A percentile compares a stretch with the other conserved stretches of the same genome.
phyloP scores from a whole-genome alignment of 2,888 invertebrate species.

The Linyphia triangularis region DNA sequence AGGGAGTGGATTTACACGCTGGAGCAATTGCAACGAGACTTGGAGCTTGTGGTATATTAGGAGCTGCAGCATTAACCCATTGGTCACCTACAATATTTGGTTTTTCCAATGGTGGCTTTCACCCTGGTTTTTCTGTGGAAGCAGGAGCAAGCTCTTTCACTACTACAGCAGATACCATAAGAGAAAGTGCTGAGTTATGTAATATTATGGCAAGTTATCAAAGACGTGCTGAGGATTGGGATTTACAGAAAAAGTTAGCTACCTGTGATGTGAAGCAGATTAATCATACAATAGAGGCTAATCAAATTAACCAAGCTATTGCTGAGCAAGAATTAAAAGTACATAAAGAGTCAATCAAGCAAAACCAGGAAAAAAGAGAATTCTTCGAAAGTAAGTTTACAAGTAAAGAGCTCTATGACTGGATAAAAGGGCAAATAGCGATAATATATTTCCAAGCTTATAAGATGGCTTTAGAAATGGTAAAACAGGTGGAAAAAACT shows the following conservation, averaged over 20 bases:
- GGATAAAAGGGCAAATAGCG: background rate
- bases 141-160: background rate
- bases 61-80: background rate
- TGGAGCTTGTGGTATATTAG: background rate
- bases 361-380: background rate
- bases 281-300: background rate
- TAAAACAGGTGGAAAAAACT: background rate
- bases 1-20: background rate
- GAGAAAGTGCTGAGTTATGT: background rate
- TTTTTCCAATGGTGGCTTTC: background rate
- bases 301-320: background rate
- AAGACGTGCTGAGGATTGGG: background rate
- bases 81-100: background rate
- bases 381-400: background rate
- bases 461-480: background rate
- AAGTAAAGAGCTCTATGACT: background rate
- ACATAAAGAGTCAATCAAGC: background rate
- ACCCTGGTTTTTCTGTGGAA: background rate
- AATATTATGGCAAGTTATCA: background rate
- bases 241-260: background rate
- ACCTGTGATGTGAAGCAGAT: background rate
- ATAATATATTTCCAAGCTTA: background rate
- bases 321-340: background rate
- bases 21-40: background rate
- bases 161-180: background rate